Evolutionary conservation across 2,888 invertebrate genomes (phyloP), one percentile per base, ranked within the genome.

Genomic region (Protodeltote pygarga): DNA sequence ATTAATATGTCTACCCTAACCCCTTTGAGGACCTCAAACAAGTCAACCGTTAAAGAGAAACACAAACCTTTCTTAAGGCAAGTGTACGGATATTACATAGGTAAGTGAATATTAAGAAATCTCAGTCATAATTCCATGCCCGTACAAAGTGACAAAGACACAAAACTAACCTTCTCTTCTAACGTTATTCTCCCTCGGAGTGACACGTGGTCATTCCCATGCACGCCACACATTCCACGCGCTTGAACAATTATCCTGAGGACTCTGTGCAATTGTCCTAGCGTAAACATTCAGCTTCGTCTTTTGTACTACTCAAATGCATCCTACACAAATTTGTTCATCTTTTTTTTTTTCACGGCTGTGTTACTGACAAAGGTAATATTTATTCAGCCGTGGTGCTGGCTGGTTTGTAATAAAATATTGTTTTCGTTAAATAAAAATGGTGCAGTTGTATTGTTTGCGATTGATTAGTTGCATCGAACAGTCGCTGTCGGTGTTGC

Each of bases 201-300:
- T 55, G 49, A 63, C 68, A 71, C 65, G 57, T 74, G 71, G 54
- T 47, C 57, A 67, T 76, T 77, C 75, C 66, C 77, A 69, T 64
- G 48, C 41, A 39, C 33, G 33, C 59, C 59, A 62, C 53, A 58
- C 66, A 77, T 77, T 79, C 79, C 76, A 66, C 65, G 60, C 75
- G 71, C 74, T 65, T 79, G 75, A 78, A 73, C 82, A 83, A 83
- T 83, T 83, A 83, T 66, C 57, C 62, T 53, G 53, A 54, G 67
- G 61, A 65, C 71, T 65, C 67, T 57, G 65, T 55, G 57, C 71
- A 71, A 69, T 73, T 74, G 73, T 76, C 73, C 68, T 73, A 69
- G 59, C 64, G 67, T 67, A 79, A 78, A 79, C 75, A 72, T 73
- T 78, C 72, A 68, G 68, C 48, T 65, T 53, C 46, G 44, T 50